Evolutionary conservation across 1,140 invertebrate species (phyloP).

Genomic region (Rhynchophorus ferrugineus): DNA sequence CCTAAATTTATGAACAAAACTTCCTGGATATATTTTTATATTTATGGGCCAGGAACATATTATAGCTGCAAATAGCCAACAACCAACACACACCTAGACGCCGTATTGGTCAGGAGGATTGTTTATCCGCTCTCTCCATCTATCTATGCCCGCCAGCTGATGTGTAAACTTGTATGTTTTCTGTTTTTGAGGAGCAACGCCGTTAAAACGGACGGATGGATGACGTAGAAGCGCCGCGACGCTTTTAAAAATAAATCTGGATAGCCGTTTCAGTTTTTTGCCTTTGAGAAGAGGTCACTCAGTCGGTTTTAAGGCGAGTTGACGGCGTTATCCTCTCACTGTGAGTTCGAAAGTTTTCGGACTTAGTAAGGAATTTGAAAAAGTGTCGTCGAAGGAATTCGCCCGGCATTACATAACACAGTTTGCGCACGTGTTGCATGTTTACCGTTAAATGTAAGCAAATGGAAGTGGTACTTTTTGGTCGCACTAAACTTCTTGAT

Average conservation of each 20-base stretch:
- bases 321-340: background rate
- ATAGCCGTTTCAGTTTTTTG: background rate
- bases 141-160: background rate
- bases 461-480: too few relatives aligned
- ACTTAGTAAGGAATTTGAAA: background rate
- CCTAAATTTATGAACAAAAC: too few relatives aligned
- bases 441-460: too few relatives aligned
- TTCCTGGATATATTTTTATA: too few relatives aligned
- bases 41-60: too few relatives aligned
- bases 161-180: constrained; percentile 13
- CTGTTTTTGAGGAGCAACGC: background rate
- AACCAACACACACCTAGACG: too few relatives aligned
- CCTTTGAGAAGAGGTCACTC: constrained; percentile 1
- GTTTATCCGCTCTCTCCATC: too few relatives aligned
- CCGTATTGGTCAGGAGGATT: too few relatives aligned
- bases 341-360: background rate
- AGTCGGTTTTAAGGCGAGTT: background rate
- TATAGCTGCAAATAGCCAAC: too few relatives aligned
- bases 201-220: constrained; percentile 5
- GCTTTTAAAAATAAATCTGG: constrained; percentile 12
- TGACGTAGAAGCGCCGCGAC: constrained; percentile 9
- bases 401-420: background rate
- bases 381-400: background rate
- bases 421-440: too few relatives aligned
- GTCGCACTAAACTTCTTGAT: background rate